A percentile compares a stretch with the other conserved stretches of the same genome.
Conservation (phyloP, 1,140 invertebrate species). For the Pinna nobilis region DNA sequence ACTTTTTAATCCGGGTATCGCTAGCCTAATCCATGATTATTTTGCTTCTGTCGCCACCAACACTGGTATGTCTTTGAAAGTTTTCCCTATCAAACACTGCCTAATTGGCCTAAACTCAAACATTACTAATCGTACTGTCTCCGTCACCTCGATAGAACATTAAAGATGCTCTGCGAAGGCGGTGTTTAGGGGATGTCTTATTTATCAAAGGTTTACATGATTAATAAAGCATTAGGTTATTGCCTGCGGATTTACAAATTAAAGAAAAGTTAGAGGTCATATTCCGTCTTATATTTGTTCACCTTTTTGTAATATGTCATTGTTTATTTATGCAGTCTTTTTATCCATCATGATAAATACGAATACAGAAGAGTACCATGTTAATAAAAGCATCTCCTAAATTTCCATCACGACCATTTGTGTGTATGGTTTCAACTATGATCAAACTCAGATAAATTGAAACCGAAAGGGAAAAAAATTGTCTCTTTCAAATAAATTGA, state of each 20-base stretch:
- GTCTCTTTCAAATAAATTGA: too few species aligned
- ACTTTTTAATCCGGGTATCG: slow-evolving; percentile 36
- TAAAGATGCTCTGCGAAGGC: not conserved
- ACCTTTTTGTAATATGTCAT: too few species aligned
- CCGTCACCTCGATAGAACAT: not conserved
- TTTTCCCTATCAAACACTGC: slow-evolving; percentile 9
- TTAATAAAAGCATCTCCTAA: too few species aligned
- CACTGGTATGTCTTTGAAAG: slow-evolving; percentile 41
- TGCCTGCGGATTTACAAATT: not conserved
- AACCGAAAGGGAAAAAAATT: too few species aligned
- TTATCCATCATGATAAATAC: too few species aligned
- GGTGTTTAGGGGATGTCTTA: slow-evolving; percentile 6
- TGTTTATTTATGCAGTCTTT: too few species aligned
- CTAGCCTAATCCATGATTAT: slow-evolving; percentile 34
- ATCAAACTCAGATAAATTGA: too few species aligned
- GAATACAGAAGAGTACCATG: too few species aligned
- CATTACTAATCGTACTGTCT: not conserved
- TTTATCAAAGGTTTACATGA: slow-evolving; percentile 1
- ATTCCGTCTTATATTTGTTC: too few species aligned
- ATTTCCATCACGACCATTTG: too few species aligned
- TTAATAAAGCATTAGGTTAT: slow-evolving; percentile 2
- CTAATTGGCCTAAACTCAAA: slow-evolving; percentile 13
- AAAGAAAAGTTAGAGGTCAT: not conserved
- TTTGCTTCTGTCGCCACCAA: slow-evolving; percentile 39
- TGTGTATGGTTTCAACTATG: too few species aligned